phyloP scores from a whole-genome alignment of 1,140 invertebrate genomes.

The Watersipora subatra region DNA sequence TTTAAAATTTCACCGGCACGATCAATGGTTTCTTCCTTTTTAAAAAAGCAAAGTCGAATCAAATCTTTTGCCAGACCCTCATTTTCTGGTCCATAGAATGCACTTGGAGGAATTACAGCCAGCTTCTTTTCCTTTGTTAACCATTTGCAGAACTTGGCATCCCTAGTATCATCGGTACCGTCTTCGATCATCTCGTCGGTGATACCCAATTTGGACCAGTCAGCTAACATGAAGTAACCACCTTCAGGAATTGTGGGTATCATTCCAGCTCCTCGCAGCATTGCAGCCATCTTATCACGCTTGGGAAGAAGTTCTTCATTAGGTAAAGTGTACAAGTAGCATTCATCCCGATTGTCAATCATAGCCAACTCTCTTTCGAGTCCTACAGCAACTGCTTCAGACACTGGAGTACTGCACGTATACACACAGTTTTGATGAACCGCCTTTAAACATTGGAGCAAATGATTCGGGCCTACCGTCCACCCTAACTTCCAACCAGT shows the following conservation, averaged over 20 bases:
- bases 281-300: constrained; percentile 63
- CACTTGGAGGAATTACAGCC: constrained; percentile 81
- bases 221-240: constrained; percentile 90
- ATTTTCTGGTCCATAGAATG: constrained; percentile 72
- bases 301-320: constrained; percentile 63
- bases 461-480: constrained; percentile 54
- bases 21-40: constrained; percentile 34
- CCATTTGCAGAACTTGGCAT: constrained; percentile 89
- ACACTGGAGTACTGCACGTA: constrained; percentile 64
- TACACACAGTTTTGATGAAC: constrained; percentile 91
- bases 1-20: neutral
- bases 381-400: constrained; percentile 79
- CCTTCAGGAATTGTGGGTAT: constrained; percentile 82
- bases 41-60: constrained; percentile 81
- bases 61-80: constrained; percentile 74
- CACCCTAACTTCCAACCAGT: constrained; percentile 81
- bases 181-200: constrained; percentile 21
- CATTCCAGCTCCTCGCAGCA: constrained; percentile 67
- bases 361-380: constrained; percentile 71
- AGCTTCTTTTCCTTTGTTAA: constrained; percentile 82
- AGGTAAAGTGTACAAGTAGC: constrained; percentile 69
- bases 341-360: constrained; percentile 51
- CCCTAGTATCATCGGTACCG: constrained; percentile 46
- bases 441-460: constrained; percentile 48
- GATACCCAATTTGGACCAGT: constrained; percentile 52